These are phyloP conservation scores for Phaetusa simplex DNA, from an alignment of 2,113 vertebrate species.

Conservation along the genomic window DNA sequence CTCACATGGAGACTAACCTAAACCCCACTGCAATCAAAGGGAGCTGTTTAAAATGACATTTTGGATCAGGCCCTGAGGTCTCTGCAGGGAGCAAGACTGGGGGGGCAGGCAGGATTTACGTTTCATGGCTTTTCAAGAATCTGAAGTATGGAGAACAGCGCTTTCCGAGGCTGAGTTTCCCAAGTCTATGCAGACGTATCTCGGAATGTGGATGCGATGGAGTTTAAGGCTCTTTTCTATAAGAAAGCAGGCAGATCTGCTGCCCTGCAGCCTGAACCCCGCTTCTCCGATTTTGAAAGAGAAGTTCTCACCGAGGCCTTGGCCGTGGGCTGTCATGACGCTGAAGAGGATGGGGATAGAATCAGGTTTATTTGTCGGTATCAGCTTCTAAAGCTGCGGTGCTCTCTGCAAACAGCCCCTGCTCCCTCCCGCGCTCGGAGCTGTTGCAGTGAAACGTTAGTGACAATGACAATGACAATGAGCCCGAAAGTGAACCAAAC, in stretches of 20 bases:
- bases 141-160: rapidly evolving
- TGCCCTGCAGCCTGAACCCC: not conserved
- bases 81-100: not conserved
- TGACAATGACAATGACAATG: not conserved
- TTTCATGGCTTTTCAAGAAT: not conserved
- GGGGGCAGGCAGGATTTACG: not conserved
- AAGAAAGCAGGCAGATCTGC: not conserved
- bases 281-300: not conserved
- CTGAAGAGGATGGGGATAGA: not conserved
- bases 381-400: not conserved
- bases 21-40: not conserved
- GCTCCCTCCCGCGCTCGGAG: not conserved
- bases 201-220: not conserved
- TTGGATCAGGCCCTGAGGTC: not conserved
- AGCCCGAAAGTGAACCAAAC: not conserved
- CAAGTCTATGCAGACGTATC: not conserved
- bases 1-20: not conserved
- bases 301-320: not conserved
- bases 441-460: not conserved
- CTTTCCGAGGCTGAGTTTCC: not conserved
- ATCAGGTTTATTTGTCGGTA: not conserved
- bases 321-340: not conserved
- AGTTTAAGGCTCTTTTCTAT: not conserved
- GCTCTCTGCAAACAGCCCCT: not conserved
- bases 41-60: not conserved